These are phyloP conservation scores for Phrynocephalus versicolor DNA, from an alignment of 2,113 vertebrate species.

Conservation along the genomic window DNA sequence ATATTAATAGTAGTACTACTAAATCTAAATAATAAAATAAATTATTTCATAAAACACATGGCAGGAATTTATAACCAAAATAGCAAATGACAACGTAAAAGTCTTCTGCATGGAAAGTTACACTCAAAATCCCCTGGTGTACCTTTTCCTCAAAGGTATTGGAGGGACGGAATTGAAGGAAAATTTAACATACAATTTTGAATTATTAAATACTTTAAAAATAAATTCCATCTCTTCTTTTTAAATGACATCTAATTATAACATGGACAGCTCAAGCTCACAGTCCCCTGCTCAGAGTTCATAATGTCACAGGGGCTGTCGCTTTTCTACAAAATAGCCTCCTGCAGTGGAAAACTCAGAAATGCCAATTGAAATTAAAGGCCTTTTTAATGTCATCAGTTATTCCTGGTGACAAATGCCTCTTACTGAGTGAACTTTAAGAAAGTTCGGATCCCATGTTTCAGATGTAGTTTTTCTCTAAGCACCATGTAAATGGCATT, in stretches of 20 bases:
- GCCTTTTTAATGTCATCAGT: neutral
- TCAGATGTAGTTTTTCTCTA: conserved; percentile 30
- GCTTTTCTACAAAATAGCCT: conserved; percentile 5
- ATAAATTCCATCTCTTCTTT: neutral
- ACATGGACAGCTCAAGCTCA: neutral
- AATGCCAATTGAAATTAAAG: conserved; percentile 17
- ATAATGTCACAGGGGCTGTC: neutral
- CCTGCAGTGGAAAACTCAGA: neutral
- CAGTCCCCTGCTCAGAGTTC: neutral
- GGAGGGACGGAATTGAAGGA: neutral
- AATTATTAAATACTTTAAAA: conserved; percentile 9
- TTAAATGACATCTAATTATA: neutral
- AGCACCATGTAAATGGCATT: conserved; percentile 39
- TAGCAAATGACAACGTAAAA: neutral
- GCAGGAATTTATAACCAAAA: neutral
- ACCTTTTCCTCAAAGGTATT: neutral
- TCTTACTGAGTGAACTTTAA: conserved; percentile 33
- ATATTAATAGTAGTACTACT: neutral
- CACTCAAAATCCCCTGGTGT: neutral
- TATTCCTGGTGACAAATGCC: conserved; percentile 25
- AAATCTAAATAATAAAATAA: neutral
- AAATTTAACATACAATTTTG: neutral
- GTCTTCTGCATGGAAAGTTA: neutral
- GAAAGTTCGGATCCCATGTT: conserved; percentile 18
- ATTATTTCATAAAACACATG: neutral